phyloP scores from a whole-genome alignment of 92 coral and sea anemone species.

The Phenganax subtilis region DNA sequence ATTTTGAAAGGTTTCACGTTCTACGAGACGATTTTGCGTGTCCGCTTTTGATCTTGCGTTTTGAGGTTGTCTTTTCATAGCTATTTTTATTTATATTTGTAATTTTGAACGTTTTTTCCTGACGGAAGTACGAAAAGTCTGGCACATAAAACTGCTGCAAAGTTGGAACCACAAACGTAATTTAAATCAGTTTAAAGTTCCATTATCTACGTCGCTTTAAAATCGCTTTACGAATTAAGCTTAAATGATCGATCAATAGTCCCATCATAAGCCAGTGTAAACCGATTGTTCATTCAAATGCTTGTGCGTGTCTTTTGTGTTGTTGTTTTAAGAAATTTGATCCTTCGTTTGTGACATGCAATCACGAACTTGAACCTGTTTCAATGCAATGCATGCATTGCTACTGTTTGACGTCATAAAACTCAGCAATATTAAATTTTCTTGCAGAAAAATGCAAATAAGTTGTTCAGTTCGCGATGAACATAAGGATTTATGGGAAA shows the following conservation, averaged over 20 bases:
- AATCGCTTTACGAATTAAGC: conserved; percentile 2
- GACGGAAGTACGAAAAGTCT: background rate
- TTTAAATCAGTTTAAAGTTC: background rate
- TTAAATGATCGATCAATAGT: conserved; percentile 7
- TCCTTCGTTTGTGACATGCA: background rate
- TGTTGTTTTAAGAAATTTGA: conserved; percentile 21
- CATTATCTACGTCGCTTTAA: background rate
- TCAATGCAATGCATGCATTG: too few species aligned
- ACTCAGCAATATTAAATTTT: too few species aligned
- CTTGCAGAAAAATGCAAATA: background rate
- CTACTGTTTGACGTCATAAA: too few species aligned
- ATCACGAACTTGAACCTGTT: background rate
- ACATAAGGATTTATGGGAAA: too few species aligned
- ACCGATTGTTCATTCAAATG: background rate
- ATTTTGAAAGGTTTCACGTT: conserved; percentile 3
- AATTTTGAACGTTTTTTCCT: background rate
- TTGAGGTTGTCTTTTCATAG: background rate
- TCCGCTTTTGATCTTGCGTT: background rate
- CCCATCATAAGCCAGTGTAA: conserved; percentile 14
- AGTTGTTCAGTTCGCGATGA: background rate
- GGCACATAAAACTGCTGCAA: background rate
- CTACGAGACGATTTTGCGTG: conserved; percentile 13
- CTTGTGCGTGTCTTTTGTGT: background rate
- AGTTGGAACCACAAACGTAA: background rate
- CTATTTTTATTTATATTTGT: background rate